phyloP scores from a whole-genome alignment of 2,113 vertebrate genomes.

The Saimiri boliviensis region DNA sequence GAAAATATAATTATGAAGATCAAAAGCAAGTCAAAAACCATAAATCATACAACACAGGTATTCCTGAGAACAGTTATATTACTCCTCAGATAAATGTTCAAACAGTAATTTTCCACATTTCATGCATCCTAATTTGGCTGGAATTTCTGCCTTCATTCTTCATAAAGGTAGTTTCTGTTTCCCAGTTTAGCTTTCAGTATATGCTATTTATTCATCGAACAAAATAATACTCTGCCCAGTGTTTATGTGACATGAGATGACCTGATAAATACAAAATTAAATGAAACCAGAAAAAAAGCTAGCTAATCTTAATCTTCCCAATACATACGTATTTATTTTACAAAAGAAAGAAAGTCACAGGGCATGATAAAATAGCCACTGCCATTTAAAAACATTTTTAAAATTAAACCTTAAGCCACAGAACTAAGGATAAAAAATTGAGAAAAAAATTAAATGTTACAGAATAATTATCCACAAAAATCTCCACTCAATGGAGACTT shows the following conservation, averaged over 20 bases:
- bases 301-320: neutral
- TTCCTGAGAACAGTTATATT: slow-evolving; percentile 39
- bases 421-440: neutral
- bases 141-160: slow-evolving; percentile 19
- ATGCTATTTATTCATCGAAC: neutral
- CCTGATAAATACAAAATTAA: neutral
- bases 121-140: slow-evolving; percentile 25
- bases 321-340: neutral
- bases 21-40: slow-evolving; percentile 51
- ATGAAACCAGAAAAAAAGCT: neutral
- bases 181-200: neutral
- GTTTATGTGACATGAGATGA: neutral
- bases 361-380: neutral
- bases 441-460: neutral
- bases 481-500: neutral
- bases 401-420: neutral
- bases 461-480: neutral
- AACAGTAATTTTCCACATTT: neutral
- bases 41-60: slow-evolving; percentile 1
- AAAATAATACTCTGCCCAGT: neutral
- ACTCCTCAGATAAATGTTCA: slow-evolving; percentile 36
- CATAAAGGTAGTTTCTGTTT: neutral
- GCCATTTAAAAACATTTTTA: neutral
- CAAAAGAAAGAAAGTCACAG: neutral
- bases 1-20: slow-evolving; percentile 51